Evolutionary conservation across 1,140 invertebrate genomes (phyloP).

Genomic region (Calosoma granatense): DNA sequence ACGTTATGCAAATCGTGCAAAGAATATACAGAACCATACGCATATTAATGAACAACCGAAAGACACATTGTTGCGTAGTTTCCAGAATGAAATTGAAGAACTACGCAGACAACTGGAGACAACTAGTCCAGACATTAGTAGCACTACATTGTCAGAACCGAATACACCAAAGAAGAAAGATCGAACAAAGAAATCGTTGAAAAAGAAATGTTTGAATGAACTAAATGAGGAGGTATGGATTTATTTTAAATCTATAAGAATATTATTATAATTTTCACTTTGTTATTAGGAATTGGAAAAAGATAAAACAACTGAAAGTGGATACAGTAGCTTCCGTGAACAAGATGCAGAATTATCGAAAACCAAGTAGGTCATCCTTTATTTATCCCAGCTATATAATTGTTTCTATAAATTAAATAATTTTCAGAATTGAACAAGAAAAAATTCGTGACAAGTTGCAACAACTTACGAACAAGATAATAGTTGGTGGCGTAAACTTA

Average conservation of each 20-base stretch:
- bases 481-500: conserved; percentile 96
- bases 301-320: too few species aligned
- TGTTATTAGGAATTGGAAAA: too few species aligned
- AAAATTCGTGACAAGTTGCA: conserved; percentile 94
- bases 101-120: conserved; percentile 74
- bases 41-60: conserved; percentile 97
- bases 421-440: conserved; percentile 40
- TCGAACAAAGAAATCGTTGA: conserved; percentile 27
- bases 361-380: conserved; percentile 14
- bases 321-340: too few species aligned
- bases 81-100: conserved; percentile 90
- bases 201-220: conserved; percentile 11
- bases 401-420: conserved; percentile 15
- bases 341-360: conserved; percentile 16
- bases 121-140: conserved; percentile 16
- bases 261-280: too few species aligned
- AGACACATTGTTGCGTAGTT: conserved; percentile 30
- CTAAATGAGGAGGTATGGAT: conserved; percentile 14
- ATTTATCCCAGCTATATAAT: background rate
- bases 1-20: conserved; percentile 93
- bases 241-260: too few species aligned
- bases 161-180: conserved; percentile 22
- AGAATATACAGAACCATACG: conserved; percentile 95
- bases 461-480: conserved; percentile 88
- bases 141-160: conserved; percentile 14